These are phyloP conservation scores for Frieseomelitta varia DNA, from an alignment of 1,140 invertebrate species.

Conservation along the genomic window DNA sequence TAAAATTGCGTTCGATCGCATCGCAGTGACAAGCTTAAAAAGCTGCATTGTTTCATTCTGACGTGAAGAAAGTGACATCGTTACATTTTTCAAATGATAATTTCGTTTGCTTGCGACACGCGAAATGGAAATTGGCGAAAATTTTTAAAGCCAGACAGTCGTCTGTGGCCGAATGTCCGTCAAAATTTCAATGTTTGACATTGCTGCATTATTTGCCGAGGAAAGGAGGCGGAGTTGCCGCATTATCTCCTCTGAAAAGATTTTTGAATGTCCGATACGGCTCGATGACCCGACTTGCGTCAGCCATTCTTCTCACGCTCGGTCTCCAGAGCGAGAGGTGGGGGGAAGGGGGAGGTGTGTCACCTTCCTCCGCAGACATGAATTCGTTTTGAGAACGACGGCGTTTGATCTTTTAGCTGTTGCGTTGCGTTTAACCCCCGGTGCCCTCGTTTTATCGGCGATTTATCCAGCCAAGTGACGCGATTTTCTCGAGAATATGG, in stretches of 20 bases:
- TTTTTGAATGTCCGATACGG: background rate
- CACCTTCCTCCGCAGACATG: background rate
- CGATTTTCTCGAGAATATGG: slow-evolving; percentile 12
- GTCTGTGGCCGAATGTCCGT: too few relatives aligned
- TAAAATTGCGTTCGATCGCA: too few relatives aligned
- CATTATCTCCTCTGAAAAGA: background rate
- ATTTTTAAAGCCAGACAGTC: too few relatives aligned
- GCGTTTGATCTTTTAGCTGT: slow-evolving; percentile 6
- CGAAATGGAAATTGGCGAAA: too few relatives aligned
- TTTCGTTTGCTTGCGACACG: too few relatives aligned
- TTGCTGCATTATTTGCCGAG: background rate
- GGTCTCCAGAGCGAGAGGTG: too few relatives aligned
- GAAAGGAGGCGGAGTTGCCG: background rate
- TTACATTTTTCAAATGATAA: too few relatives aligned
- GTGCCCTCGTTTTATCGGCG: slow-evolving; percentile 27
- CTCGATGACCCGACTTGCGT: slow-evolving; percentile 25
- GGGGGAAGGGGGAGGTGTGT: background rate
- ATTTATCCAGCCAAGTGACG: slow-evolving; percentile 18
- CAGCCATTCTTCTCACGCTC: background rate
- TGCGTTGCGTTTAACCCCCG: slow-evolving; percentile 13
- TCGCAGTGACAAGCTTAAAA: too few relatives aligned
- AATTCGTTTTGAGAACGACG: background rate
- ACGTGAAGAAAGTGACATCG: too few relatives aligned
- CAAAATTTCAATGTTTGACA: too few relatives aligned
- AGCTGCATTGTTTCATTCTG: too few relatives aligned